Evolutionary conservation across 2,113 vertebrate species (phyloP), one percentile per base, ranked within the genome.

Genomic region (Platysteira castanea): DNA sequence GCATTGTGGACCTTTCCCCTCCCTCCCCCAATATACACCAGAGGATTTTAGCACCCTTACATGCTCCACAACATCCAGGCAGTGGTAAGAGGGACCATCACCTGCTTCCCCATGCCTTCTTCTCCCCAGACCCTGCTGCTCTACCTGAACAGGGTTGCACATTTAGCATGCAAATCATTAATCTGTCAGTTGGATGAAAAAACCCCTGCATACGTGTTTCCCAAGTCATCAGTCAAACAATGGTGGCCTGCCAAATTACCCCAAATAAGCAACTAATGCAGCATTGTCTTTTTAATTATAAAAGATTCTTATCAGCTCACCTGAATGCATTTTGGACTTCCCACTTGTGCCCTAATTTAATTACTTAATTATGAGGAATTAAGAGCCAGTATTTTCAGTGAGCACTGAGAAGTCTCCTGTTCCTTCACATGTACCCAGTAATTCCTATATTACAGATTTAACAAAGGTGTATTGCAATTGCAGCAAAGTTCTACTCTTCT

Each of bases 361-460:
- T 49, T 85, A 31, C 37, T 83, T 73, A 80, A 86, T 86, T 73
- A 76, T 44, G 33, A 91, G 35, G 28, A 86, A 76, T 65, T 77
- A 86, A 84, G 49, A 91, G 63, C 6, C 22, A 27, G 53, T 56
- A 47, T 33, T 90, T 73, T 60, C 41, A 50, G 11, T 31, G 56
- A 73, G 64, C 2, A 4, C 30, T 27, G 50, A 61, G 68, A 69
- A 26, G 47, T 22, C 31, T 53, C 33, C 61, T 83, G 30, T 23
- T 90, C 42, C 30, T 70, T 75, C 1, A 0, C 28, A 11, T 8
- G 17, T 26, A 42, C 11, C 15, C 47, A 65, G 19, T 12, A 42
- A 49, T 35, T 35, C 12, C 37, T 67, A 6, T 7, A 31, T 24
- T 41, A 84, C 0, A 4, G 46, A 67, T 82, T 78, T 53, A 68